Conservation (phyloP, 1,140 invertebrate genomes). For the Neodiprion pinetum region DNA sequence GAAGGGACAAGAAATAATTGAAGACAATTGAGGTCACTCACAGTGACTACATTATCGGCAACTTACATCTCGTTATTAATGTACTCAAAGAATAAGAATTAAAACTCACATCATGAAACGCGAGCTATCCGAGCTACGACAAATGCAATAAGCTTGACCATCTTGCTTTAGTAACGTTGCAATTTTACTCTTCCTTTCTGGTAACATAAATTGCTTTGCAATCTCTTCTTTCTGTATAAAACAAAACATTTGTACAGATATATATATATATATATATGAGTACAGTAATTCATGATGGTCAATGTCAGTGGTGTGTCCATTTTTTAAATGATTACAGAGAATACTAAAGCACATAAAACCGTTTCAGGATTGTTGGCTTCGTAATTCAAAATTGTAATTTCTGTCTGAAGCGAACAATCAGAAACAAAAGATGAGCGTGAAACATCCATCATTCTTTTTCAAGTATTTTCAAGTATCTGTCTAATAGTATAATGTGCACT, state of each 20-base stretch:
- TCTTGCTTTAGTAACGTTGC: slow-evolving; percentile 87
- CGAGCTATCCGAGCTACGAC: slow-evolving; percentile 89
- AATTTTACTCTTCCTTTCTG: slow-evolving; percentile 91
- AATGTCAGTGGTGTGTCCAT: background rate
- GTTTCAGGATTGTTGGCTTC: too few species aligned
- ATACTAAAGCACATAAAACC: slow-evolving; percentile 4
- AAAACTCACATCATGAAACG: slow-evolving; percentile 93
- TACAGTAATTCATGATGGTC: slow-evolving; percentile 5
- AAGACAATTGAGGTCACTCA: too few species aligned
- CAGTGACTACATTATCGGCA: background rate
- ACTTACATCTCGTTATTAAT: background rate
- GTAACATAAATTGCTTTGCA: slow-evolving; percentile 86
- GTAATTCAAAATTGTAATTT: too few species aligned
- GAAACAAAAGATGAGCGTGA: too few species aligned
- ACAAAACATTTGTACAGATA: background rate
- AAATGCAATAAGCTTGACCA: slow-evolving; percentile 93
- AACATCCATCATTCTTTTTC: too few species aligned
- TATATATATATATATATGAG: background rate
- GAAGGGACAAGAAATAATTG: too few species aligned
- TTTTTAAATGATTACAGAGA: slow-evolving; percentile 10
- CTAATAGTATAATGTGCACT: background rate
- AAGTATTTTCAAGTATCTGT: background rate
- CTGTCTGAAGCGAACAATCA: too few species aligned
- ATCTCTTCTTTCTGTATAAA: slow-evolving; percentile 83
- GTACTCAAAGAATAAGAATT: slow-evolving; percentile 16